A percentile compares a stretch with the other conserved stretches of the same genome.
Conservation (phyloP, 2,797 vertebrate genomes). For the Odontamblyopus lacepedii region DNA sequence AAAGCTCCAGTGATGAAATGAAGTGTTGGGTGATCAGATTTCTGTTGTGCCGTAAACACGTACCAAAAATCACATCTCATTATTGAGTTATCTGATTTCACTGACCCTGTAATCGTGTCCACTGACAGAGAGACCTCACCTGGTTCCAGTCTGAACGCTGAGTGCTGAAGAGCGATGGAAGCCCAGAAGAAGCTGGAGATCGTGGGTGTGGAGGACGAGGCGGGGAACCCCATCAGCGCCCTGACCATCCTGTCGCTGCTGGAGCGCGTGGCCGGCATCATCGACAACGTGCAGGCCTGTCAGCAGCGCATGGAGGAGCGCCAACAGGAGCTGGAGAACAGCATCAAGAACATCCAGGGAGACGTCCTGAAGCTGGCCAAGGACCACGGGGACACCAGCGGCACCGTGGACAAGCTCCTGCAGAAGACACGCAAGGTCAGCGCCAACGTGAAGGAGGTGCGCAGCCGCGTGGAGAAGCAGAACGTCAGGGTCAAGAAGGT, state of each 20-base stretch:
- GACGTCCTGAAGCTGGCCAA: conserved; percentile 91
- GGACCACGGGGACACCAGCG: conserved; percentile 86
- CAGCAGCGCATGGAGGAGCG: conserved; percentile 95
- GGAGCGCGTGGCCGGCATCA: conserved; percentile 93
- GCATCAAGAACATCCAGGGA: conserved; percentile 91
- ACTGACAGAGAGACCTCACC: neutral
- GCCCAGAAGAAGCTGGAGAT: conserved; percentile 75
- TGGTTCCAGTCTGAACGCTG: neutral
- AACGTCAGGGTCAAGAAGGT: conserved; percentile 88
- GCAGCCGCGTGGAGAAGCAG: conserved; percentile 90
- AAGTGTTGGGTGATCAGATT: no score
- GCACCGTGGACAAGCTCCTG: conserved; percentile 88
- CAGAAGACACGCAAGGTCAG: conserved; percentile 95
- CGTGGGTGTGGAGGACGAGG: conserved; percentile 83
- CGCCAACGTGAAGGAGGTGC: conserved; percentile 93
- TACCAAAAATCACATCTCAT: no score
- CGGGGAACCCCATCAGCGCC: conserved; percentile 85
- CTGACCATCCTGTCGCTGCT: conserved; percentile 92
- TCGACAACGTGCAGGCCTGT: conserved; percentile 91
- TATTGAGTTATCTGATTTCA: neutral
- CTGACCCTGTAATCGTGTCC: neutral
- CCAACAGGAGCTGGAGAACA: conserved; percentile 88
- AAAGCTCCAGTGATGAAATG: no score
- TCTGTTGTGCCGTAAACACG: no score
- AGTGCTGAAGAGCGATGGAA: conserved; percentile 44